Base-by-base conservation (phyloP, 2,888 invertebrate species). In the Tinea semifulvella region DNA sequence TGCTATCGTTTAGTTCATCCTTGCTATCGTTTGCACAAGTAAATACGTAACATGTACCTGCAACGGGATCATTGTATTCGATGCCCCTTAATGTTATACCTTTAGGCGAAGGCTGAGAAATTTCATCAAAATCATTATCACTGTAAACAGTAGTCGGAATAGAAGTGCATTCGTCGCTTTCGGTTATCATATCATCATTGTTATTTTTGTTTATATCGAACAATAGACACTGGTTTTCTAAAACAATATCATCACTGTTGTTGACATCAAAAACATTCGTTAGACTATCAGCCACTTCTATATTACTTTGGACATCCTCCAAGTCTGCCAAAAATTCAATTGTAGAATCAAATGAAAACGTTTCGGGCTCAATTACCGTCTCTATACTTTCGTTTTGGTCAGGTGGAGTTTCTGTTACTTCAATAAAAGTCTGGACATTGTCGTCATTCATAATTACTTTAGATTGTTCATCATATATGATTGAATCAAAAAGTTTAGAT, bases 11-110 rank as follows among this genome's bases (percentile, higher is more conserved):
- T n/a, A n/a, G n/a, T n/a, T n/a, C n/a, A n/a, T n/a, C n/a, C n/a
- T n/a, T n/a, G n/a, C n/a, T n/a, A n/a, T n/a, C n/a, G n/a, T 16
- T 13, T 13, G 31, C 11, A 31, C 14, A 31, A n/a, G n/a, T 38
- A 6, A 44, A 11, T 6, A 65, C 55, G 49, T 65, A 68, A 48
- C 65, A 65, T 10, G 61, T 62, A 11, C 62, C 65, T 10, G 58
- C 54, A 36, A 58, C 50, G 10, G 67, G 62, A 45, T 66, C 65
- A 52, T 65, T 56, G 48, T 60, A 64, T 40, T 65, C 61, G 20
- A 65, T 60, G 7, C 65, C 69, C 49, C 65, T 64, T 16, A 68
- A 10, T 27, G 27, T 27, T 27, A 27, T 27, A 3, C n/a, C 27
- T n/a, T 27, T 10, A 22, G 8, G 5, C 22, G 5, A 7, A 7